A percentile compares a stretch with the other conserved stretches of the same genome.
Evolutionary conservation across 2,113 vertebrate species (phyloP).

Genomic region (Alethe diademata): DNA sequence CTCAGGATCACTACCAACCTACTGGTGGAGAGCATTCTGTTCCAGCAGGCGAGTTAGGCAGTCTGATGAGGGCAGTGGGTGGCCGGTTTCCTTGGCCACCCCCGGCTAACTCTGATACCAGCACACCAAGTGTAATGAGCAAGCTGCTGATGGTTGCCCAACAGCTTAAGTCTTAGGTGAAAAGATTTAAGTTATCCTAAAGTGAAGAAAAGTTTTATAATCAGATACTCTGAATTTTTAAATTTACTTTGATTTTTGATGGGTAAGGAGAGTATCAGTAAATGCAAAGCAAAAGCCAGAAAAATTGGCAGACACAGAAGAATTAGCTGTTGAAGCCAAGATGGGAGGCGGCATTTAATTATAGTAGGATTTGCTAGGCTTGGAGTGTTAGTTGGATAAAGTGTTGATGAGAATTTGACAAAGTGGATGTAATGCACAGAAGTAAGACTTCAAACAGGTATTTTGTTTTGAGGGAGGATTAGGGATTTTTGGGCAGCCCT

Average conservation of each 20-base stretch:
- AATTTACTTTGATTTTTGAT: neutral
- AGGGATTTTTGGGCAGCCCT: neutral
- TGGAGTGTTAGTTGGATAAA: neutral
- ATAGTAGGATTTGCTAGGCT: conserved; percentile 5
- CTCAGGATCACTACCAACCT: neutral
- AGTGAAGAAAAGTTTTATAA: neutral
- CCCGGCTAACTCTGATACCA: rapidly evolving
- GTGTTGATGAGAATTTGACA: conserved; percentile 20
- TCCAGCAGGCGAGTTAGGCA: neutral
- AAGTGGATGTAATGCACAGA: neutral
- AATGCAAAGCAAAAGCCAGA: neutral
- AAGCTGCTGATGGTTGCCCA: neutral
- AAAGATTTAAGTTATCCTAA: neutral
- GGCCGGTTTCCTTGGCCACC: neutral
- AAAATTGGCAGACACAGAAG: neutral
- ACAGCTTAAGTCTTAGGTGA: neutral
- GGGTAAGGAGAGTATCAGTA: neutral
- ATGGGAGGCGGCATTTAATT: conserved; percentile 24
- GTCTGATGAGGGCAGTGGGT: neutral
- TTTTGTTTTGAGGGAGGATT: neutral
- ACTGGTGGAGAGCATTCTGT: neutral
- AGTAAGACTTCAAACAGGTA: neutral
- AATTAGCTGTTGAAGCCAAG: neutral
- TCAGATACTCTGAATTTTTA: neutral
- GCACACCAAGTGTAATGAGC: neutral